These are phyloP conservation scores for Geodia barretti DNA, from an alignment of 37 sponge, comb jelly and placozoan species.

Conservation along the genomic window DNA sequence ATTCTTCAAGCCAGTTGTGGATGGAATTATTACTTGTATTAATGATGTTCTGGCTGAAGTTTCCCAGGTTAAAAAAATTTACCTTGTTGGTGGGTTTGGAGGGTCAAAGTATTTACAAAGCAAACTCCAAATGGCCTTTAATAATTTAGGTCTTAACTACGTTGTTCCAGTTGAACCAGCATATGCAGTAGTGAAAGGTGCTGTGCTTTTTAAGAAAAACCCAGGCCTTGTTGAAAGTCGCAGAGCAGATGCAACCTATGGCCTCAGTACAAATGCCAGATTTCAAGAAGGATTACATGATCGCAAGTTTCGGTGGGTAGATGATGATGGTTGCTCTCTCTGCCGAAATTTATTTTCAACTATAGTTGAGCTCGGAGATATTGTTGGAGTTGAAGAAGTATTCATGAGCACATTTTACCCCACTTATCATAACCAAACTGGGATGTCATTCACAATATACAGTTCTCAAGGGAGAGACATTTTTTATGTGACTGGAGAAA, in stretches of 20 bases:
- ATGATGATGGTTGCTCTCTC: constrained; percentile 11
- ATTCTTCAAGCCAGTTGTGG: constrained; percentile 14
- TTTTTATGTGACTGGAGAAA: neutral
- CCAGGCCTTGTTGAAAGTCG: constrained; percentile 13
- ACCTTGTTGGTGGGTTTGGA: neutral
- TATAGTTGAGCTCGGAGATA: neutral
- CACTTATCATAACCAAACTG: neutral
- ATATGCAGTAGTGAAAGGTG: constrained; percentile 31
- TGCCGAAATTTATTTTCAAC: constrained; percentile 12
- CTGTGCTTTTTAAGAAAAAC: constrained; percentile 17
- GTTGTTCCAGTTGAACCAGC: constrained; percentile 10
- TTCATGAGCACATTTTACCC: neutral
- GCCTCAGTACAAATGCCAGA: neutral
- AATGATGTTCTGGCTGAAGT: neutral
- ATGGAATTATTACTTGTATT: constrained; percentile 7
- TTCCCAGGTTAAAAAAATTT: neutral
- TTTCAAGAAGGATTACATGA: neutral
- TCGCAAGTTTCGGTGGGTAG: neutral
- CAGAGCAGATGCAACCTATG: constrained; percentile 42
- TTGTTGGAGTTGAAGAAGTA: neutral
- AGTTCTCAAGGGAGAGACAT: neutral
- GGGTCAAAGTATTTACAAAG: neutral
- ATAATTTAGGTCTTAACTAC: neutral
- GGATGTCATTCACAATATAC: neutral
- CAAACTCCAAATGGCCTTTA: neutral